These are phyloP conservation scores for Neodontobutis hainanensis DNA, from an alignment of 2,113 vertebrate genomes.

Conservation along the genomic window DNA sequence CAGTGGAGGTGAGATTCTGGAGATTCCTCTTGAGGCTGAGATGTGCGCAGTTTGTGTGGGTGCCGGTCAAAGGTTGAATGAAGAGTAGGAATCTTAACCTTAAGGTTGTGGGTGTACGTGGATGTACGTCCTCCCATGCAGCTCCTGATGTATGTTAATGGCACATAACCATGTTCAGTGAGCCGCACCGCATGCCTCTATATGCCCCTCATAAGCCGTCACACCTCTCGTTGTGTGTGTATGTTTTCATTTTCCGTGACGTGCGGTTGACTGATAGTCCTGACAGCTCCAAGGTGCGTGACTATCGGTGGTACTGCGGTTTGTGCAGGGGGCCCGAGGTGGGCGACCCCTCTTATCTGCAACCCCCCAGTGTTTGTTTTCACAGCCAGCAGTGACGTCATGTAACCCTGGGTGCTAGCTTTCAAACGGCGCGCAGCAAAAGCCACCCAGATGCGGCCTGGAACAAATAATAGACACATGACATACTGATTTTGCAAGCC, in stretches of 20 bases:
- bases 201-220: conserved; percentile 19
- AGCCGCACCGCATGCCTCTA: conserved; percentile 22
- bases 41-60: conserved; percentile 19
- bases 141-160: conserved; percentile 44
- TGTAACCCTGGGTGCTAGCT: conserved; percentile 42
- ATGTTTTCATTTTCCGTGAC: conserved; percentile 68
- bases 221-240: conserved; percentile 40
- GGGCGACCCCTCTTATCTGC: conserved; percentile 69
- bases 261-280: conserved; percentile 72
- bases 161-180: conserved; percentile 35
- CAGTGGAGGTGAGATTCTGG: background rate
- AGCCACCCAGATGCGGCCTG: conserved; percentile 29
- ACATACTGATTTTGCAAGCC: conserved; percentile 38
- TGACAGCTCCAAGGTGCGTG: conserved; percentile 70
- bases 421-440: conserved; percentile 27
- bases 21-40: conserved; percentile 8
- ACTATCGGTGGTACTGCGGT: conserved; percentile 55
- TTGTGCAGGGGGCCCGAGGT: conserved; percentile 24
- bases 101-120: conserved; percentile 43
- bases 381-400: conserved; percentile 60
- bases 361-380: conserved; percentile 73
- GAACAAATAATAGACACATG: conserved; percentile 55
- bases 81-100: conserved; percentile 62
- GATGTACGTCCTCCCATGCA: conserved; percentile 16
- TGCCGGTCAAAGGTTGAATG: conserved; percentile 64